Base-by-base conservation (phyloP, 2,797 vertebrate species). In the Pipistrellus pipistrellus region DNA sequence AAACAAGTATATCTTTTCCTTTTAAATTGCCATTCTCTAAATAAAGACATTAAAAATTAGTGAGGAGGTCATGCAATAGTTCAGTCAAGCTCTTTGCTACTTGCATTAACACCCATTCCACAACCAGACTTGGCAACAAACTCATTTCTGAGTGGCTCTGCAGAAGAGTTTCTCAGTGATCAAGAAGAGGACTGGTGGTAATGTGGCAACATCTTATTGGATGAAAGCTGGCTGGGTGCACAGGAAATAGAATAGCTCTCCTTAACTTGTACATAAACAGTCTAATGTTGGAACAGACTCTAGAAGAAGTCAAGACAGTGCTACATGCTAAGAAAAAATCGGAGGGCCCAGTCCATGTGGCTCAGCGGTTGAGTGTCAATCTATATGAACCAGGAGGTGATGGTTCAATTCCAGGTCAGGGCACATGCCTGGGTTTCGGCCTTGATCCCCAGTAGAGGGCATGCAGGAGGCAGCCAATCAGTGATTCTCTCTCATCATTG, bases 1-100 rank as follows among this genome's bases (percentile, higher is more conserved):
- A 98, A 94, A 99, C 98, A 27, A 99, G 98, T 97, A 99, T 98
- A 96, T 99, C 99, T 69, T 98, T 98, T 86, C 98, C 98, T 97
- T 97, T 97, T 96, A 99, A 98, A 94, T 59, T 97, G 82, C 98
- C 99, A 53, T 97, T 97, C 94, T 99, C 99, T 99, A 91, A 88
- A 98, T 93, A 85, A 68, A 97, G 85, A 94, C 90, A 96, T 0
- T 81, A 96, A 95, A 25, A 88, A 78, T 81, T 76, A 90, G 69
- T 75, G 23, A 38, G 27, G n/a, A 69, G 68, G n/a, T 55, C 55
- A 66, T 13, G n/a, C 0, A 21, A 46, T 23, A 44, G 14, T 7
- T 0, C 0, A 23, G 11, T 86, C 53, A 89, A 83, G 44, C 27
- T 77, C 69, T 20, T 38, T 41, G 35, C 66, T 77, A 77, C 25